phyloP scores from a whole-genome alignment of 2,113 vertebrate species.

The Coptodon bakossiorum region DNA sequence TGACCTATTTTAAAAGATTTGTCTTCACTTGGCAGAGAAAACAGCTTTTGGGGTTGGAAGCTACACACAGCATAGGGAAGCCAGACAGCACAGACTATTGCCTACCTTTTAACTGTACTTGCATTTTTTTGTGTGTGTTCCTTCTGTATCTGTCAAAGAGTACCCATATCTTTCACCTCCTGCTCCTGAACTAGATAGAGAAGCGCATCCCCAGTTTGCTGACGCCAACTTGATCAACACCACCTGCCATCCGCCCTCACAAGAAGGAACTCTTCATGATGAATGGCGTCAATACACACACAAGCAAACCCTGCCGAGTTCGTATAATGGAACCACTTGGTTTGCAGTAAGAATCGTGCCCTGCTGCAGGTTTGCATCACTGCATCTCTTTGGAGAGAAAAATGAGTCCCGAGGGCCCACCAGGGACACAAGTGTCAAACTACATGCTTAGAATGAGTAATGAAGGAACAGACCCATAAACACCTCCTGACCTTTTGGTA shows the following conservation, averaged over 20 bases:
- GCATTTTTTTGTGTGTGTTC: neutral
- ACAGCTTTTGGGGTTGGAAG: neutral
- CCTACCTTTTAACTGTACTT: neutral
- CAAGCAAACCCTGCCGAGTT: neutral
- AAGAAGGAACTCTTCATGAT: constrained; percentile 19
- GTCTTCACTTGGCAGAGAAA: neutral
- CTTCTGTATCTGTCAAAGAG: neutral
- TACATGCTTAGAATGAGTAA: constrained; percentile 67
- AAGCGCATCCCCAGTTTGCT: neutral
- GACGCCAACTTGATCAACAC: constrained; percentile 15
- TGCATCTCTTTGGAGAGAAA: constrained; percentile 45
- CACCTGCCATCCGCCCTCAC: constrained; percentile 27
- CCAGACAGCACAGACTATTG: neutral
- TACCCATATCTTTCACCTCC: neutral
- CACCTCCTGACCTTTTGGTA: constrained; percentile 64
- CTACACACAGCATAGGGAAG: neutral
- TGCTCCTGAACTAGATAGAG: neutral
- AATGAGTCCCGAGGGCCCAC: constrained; percentile 30
- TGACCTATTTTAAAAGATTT: neutral
- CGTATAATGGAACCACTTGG: constrained; percentile 34
- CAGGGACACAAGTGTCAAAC: constrained; percentile 55
- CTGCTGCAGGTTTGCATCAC: constrained; percentile 37
- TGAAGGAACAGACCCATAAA: constrained; percentile 55
- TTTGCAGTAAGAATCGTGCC: neutral
- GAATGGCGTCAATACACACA: constrained; percentile 26